phyloP scores from a whole-genome alignment of 2,888 invertebrate species.

The Drosophila meridionalis region DNA sequence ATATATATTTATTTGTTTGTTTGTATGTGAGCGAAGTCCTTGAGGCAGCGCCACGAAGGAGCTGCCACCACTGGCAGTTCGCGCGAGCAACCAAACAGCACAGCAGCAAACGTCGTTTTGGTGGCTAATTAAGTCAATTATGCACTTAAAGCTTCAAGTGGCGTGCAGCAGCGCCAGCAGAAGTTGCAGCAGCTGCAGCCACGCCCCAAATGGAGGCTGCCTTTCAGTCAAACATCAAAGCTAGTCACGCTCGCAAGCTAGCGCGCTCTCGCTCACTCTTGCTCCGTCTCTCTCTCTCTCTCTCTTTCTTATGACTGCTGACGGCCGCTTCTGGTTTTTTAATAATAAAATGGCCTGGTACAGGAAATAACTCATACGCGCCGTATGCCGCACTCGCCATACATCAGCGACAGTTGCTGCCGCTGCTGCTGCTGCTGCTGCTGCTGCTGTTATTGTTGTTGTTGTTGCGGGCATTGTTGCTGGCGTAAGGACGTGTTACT shows the following conservation, averaged over 20 bases:
- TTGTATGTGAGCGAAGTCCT: slow-evolving; percentile 56
- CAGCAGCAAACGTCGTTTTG: slow-evolving; percentile 68
- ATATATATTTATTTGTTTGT: neutral
- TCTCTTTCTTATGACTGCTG: slow-evolving; percentile 17
- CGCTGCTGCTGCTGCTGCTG: slow-evolving; percentile 14
- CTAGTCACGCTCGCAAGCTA: slow-evolving; percentile 64
- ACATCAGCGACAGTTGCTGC: slow-evolving; percentile 70
- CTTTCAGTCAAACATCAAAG: slow-evolving; percentile 78
- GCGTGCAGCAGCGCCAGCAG: slow-evolving; percentile 58
- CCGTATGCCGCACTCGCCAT: slow-evolving; percentile 76
- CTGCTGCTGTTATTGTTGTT: slow-evolving; percentile 28
- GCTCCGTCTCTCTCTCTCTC: slow-evolving; percentile 4
- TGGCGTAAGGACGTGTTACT: slow-evolving; percentile 74
- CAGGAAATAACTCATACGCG: slow-evolving; percentile 78
- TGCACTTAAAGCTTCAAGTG: slow-evolving; percentile 75
- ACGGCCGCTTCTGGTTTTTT: slow-evolving; percentile 49
- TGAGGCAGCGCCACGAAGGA: slow-evolving; percentile 64
- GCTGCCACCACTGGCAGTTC: slow-evolving; percentile 40
- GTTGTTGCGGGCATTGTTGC: slow-evolving; percentile 28
- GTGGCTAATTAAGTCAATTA: slow-evolving; percentile 78
- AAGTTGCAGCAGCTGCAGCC: slow-evolving; percentile 22
- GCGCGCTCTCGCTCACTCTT: slow-evolving; percentile 1
- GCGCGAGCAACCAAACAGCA: slow-evolving; percentile 33
- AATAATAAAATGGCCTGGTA: slow-evolving; percentile 72
- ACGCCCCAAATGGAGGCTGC: slow-evolving; percentile 44